These are phyloP conservation scores for Abrostola triplasia DNA, from an alignment of 2,888 invertebrate genomes.

Conservation along the genomic window DNA sequence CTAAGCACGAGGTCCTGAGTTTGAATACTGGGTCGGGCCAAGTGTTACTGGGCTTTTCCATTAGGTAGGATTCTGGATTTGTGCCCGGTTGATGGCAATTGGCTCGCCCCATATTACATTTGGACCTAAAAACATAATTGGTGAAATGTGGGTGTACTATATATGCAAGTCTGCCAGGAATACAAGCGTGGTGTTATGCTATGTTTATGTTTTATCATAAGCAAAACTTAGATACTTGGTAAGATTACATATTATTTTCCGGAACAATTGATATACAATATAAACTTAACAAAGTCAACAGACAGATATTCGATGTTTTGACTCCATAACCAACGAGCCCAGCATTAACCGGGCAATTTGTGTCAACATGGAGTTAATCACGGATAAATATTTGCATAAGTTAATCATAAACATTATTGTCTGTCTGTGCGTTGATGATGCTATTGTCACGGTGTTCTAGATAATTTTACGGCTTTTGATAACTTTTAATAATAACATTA, in stretches of 20 bases:
- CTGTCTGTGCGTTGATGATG: conserved; percentile 53
- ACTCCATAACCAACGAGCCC: conserved; percentile 46
- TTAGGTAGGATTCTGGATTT: too few relatives aligned
- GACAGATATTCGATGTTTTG: conserved; percentile 55
- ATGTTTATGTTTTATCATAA: too few relatives aligned
- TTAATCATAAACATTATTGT: conserved; percentile 73
- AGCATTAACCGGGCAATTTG: conserved; percentile 61
- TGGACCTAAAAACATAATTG: too few relatives aligned
- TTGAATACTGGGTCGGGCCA: too few relatives aligned
- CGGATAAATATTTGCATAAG: conserved; percentile 76
- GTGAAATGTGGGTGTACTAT: too few relatives aligned
- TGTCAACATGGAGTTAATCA: conserved; percentile 71
- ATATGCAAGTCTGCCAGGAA: too few relatives aligned
- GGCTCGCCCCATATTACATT: too few relatives aligned
- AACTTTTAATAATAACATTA: background rate
- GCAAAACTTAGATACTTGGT: background rate
- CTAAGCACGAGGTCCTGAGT: too few relatives aligned
- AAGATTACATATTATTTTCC: conserved; percentile 22
- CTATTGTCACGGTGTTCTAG: conserved; percentile 57
- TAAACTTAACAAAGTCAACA: conserved; percentile 30
- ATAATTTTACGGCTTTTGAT: conserved; percentile 22
- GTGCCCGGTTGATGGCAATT: too few relatives aligned
- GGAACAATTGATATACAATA: conserved; percentile 11
- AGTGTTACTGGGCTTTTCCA: too few relatives aligned
- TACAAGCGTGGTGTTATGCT: too few relatives aligned